Percentiles rank a stretch among this genome's conserved stretches.
These are phyloP conservation scores for Luperina nickerlii DNA, from an alignment of 2,888 invertebrate species.

Conservation along the genomic window DNA sequence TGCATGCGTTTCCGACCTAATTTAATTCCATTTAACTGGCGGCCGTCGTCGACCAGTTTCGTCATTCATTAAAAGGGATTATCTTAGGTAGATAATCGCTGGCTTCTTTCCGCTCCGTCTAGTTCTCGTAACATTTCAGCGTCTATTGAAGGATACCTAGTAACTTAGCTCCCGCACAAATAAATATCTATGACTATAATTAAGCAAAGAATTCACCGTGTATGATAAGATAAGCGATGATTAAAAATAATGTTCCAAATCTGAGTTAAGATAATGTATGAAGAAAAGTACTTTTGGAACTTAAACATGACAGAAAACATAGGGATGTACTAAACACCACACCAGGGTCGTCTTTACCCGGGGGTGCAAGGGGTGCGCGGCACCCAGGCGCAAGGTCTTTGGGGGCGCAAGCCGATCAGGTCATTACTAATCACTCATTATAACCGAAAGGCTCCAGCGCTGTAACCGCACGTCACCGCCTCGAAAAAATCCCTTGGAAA, in stretches of 20 bases:
- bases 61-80: conserved; percentile 25
- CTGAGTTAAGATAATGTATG: no score
- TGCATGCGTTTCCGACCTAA: conserved; percentile 11
- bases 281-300: no score
- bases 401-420: no score
- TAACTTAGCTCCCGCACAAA: not conserved
- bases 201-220: not conserved
- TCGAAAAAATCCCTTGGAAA: no score
- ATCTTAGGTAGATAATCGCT: not conserved
- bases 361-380: no score
- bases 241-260: no score
- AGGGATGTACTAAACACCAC: not conserved
- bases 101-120: conserved; percentile 20
- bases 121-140: not conserved
- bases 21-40: conserved; percentile 20
- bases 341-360: no score
- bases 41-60: not conserved
- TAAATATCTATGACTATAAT: not conserved
- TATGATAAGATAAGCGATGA: not conserved
- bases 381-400: no score
- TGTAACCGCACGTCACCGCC: no score
- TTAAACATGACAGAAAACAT: not conserved
- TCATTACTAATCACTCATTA: no score
- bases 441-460: no score
- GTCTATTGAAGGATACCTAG: not conserved